Percentiles rank a stretch among this genome's conserved stretches.
phyloP scores from a whole-genome alignment of 1,140 invertebrate genomes.

The Lepidostoma basale region DNA sequence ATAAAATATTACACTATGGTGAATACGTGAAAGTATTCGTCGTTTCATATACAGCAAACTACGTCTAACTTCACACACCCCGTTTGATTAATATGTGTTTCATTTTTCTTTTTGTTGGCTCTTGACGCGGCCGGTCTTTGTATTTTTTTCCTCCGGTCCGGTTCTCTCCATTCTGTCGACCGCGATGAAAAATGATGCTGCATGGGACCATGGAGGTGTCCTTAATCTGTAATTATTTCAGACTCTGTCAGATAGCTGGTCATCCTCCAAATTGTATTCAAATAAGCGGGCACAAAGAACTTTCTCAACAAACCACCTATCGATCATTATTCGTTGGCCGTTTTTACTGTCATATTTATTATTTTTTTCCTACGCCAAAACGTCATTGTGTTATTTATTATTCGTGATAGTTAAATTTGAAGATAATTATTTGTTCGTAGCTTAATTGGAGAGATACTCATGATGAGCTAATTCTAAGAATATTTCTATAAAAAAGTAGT shows the following conservation, averaged over 20 bases:
- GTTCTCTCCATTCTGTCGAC: slow-evolving; percentile 40
- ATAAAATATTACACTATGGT: too few species aligned
- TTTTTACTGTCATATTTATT: too few species aligned
- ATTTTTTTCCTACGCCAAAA: too few species aligned
- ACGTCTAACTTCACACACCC: slow-evolving; percentile 1
- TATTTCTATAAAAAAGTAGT: too few species aligned
- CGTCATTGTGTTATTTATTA: too few species aligned
- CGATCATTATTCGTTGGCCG: not conserved
- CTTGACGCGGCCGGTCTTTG: slow-evolving; percentile 13
- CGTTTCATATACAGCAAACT: too few species aligned
- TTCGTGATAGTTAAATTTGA: too few species aligned
- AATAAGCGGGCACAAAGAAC: not conserved
- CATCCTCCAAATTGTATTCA: not conserved
- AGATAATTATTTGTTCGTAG: too few species aligned
- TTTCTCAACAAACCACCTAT: not conserved
- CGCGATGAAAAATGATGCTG: slow-evolving; percentile 43
- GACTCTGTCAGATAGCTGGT: slow-evolving; percentile 18
- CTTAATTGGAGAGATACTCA: too few species aligned
- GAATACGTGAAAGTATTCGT: too few species aligned
- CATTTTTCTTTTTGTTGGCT: slow-evolving; percentile 19
- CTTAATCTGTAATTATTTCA: slow-evolving; percentile 47
- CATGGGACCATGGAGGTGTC: slow-evolving; percentile 36
- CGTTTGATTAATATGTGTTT: slow-evolving; percentile 29
- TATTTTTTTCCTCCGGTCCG: slow-evolving; percentile 23
- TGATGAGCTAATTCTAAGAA: too few species aligned